Evolutionary conservation across 2,113 vertebrate species (phyloP).

Genomic region (Lathamus discolor): DNA sequence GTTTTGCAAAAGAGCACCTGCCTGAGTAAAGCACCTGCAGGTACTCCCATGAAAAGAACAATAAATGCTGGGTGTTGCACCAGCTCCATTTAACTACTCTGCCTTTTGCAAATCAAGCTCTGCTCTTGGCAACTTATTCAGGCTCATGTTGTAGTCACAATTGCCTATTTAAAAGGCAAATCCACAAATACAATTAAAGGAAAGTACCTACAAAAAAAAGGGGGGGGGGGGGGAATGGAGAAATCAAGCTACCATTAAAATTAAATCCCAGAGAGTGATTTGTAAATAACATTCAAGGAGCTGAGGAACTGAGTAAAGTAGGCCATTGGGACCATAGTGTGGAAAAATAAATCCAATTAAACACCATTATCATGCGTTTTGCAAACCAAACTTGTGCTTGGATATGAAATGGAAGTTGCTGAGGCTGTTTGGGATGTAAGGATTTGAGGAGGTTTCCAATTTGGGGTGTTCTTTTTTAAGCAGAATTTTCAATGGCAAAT

Average conservation of each 20-base stretch:
- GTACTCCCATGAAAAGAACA: constrained; percentile 41
- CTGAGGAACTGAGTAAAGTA: constrained; percentile 72
- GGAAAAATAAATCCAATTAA: constrained; percentile 82
- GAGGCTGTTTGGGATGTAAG: constrained; percentile 38
- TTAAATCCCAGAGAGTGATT: constrained; percentile 78
- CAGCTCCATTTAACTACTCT: constrained; percentile 13
- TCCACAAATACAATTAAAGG: constrained; percentile 79
- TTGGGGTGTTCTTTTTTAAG: neutral
- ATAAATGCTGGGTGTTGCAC: constrained; percentile 37
- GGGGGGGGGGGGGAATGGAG: neutral
- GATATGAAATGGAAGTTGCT: constrained; percentile 66
- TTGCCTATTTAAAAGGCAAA: constrained; percentile 74
- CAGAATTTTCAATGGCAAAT: constrained; percentile 38
- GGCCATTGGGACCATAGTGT: constrained; percentile 60
- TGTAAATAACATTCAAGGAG: constrained; percentile 77
- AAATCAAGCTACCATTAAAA: constrained; percentile 77
- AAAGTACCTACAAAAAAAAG: constrained; percentile 66
- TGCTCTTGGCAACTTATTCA: constrained; percentile 57
- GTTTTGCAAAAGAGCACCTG: constrained; percentile 27
- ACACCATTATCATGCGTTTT: constrained; percentile 67
- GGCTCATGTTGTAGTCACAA: constrained; percentile 61
- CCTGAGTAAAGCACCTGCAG: constrained; percentile 55
- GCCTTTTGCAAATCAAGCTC: constrained; percentile 45
- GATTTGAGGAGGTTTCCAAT: constrained; percentile 29
- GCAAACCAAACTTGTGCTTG: constrained; percentile 69